Evolutionary conservation across 2,797 vertebrate genomes (phyloP).

Genomic region (Octomys mimax): DNA sequence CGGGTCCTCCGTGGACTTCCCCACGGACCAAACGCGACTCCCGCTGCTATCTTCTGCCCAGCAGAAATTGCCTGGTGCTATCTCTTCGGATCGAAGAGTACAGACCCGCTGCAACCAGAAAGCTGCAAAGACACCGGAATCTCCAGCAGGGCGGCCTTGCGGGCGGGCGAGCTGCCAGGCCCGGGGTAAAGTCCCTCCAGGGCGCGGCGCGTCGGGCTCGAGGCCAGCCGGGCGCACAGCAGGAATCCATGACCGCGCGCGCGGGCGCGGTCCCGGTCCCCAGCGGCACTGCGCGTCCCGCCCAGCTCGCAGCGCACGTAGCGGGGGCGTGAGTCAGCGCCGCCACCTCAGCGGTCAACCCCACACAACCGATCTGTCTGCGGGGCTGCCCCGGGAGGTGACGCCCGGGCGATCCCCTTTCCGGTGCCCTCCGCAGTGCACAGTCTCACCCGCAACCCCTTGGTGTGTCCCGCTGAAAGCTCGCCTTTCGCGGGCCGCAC

Average conservation of each 20-base stretch:
- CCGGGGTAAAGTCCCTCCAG: not conserved
- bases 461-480: not conserved
- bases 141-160: not conserved
- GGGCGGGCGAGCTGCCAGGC: no score
- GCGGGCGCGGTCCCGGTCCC: not conserved
- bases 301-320: constrained; percentile 80
- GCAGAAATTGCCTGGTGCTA: not conserved
- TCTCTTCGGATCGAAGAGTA: constrained; percentile 1
- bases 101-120: not conserved
- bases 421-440: not conserved
- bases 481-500: not conserved
- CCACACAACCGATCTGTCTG: constrained; percentile 48
- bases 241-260: not conserved
- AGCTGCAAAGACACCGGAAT: not conserved
- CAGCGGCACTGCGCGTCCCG: not conserved
- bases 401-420: not conserved
- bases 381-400: not conserved
- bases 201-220: not conserved
- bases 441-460: not conserved
- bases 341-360: constrained; percentile 69
- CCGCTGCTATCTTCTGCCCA: not conserved
- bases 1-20: not conserved
- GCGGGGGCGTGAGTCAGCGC: constrained; percentile 83
- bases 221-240: not conserved
- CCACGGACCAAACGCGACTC: not conserved